Percentiles rank a stretch among this genome's conserved stretches.
Conservation (phyloP, 2,113 vertebrate species). For the Nyctereutes procyonoides region DNA sequence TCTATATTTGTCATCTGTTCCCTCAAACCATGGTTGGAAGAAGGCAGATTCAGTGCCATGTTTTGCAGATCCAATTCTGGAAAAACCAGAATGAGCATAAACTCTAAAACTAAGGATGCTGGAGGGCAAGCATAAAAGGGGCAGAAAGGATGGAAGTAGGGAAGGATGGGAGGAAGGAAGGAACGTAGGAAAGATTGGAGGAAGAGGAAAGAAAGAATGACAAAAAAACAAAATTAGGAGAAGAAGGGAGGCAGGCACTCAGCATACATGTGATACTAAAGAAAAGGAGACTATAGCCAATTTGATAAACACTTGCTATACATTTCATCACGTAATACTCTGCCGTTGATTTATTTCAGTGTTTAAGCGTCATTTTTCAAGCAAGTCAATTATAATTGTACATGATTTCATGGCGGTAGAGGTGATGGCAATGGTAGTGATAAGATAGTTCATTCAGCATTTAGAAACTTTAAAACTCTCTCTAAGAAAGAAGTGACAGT, state of each 20-base stretch:
- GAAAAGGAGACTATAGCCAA: constrained; percentile 63
- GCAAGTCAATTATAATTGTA: constrained; percentile 63
- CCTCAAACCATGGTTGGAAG: background rate
- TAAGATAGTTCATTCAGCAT: background rate
- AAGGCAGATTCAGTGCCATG: background rate
- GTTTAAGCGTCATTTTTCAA: constrained; percentile 76
- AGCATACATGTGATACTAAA: constrained; percentile 41
- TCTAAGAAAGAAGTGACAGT: background rate
- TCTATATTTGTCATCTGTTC: background rate
- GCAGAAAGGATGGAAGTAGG: background rate
- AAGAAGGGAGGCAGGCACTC: background rate
- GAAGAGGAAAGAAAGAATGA: background rate
- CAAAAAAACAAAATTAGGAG: background rate
- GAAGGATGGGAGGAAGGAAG: background rate
- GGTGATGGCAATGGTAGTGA: background rate
- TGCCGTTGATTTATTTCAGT: constrained; percentile 71
- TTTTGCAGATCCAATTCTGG: background rate
- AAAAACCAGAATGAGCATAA: accelerated
- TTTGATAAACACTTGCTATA: constrained; percentile 70
- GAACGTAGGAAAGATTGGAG: no score
- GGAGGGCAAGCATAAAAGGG: constrained; percentile 12
- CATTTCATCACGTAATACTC: constrained; percentile 73
- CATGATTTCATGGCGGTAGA: background rate
- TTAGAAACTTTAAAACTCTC: constrained; percentile 39
- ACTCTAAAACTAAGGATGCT: constrained; percentile 46